Conservation (phyloP, 2,113 vertebrate species). For the Piaya cayana region DNA sequence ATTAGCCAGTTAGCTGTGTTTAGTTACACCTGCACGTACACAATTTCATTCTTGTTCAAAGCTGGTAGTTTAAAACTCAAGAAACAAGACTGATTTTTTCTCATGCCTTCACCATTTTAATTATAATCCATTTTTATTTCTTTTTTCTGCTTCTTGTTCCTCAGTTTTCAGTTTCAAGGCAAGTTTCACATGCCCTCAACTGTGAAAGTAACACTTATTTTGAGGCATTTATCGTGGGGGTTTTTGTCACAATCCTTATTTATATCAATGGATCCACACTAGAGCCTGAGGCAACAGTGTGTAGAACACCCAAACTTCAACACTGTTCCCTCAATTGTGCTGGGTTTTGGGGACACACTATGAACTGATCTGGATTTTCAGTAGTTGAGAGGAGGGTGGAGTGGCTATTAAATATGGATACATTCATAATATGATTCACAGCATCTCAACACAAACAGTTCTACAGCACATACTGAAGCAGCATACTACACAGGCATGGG, state of each 20-base stretch:
- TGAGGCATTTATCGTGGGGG: background rate
- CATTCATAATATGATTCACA: background rate
- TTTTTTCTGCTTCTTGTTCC: background rate
- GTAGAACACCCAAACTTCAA: background rate
- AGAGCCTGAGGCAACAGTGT: background rate
- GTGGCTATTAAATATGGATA: background rate
- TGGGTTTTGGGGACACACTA: background rate
- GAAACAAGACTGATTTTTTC: background rate
- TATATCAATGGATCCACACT: background rate
- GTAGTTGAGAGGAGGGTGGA: background rate
- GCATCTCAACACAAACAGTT: background rate
- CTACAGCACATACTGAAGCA: background rate
- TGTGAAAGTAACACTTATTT: background rate
- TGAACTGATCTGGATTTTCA: background rate
- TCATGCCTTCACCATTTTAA: background rate
- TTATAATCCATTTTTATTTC: background rate
- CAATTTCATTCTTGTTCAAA: background rate
- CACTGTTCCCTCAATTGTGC: background rate
- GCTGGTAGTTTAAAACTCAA: background rate
- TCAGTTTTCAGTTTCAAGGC: background rate
- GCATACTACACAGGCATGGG: background rate
- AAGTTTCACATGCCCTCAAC: background rate
- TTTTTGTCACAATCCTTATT: background rate
- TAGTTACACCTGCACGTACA: background rate
- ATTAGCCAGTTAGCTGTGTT: background rate